These are phyloP conservation scores for Autographa gamma DNA, from an alignment of 2,888 invertebrate genomes.

Conservation along the genomic window DNA sequence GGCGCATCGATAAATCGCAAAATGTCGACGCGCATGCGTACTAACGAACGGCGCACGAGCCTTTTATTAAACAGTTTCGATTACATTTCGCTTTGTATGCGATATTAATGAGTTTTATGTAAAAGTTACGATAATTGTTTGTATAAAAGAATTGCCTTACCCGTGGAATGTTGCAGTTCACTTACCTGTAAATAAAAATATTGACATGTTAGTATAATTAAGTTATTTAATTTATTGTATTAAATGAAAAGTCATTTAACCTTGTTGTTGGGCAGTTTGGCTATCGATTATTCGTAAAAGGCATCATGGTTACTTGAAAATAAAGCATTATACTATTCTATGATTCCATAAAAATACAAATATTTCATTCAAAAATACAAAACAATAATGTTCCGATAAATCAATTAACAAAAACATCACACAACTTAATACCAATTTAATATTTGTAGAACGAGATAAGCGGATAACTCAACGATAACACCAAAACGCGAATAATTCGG, in stretches of 20 bases:
- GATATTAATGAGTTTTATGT: slow-evolving; percentile 81
- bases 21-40: slow-evolving; percentile 68
- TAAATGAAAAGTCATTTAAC: too few relatives aligned
- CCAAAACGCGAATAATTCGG: slow-evolving; percentile 34
- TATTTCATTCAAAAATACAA: too few relatives aligned
- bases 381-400: too few relatives aligned
- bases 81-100: slow-evolving; percentile 73
- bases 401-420: slow-evolving; percentile 27
- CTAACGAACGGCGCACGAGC: slow-evolving; percentile 75
- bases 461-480: slow-evolving; percentile 40
- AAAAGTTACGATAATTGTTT: slow-evolving; percentile 76
- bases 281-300: too few relatives aligned
- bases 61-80: slow-evolving; percentile 78
- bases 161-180: slow-evolving; percentile 10
- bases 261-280: too few relatives aligned
- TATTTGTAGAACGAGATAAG: slow-evolving; percentile 27
- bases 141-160: slow-evolving; percentile 56
- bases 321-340: too few relatives aligned
- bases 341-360: too few relatives aligned
- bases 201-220: slow-evolving; percentile 10
- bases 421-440: slow-evolving; percentile 21
- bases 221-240: not conserved
- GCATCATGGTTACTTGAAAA: too few relatives aligned
- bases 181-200: slow-evolving; percentile 48
- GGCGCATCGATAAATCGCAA: slow-evolving; percentile 76